Evolutionary conservation across 2,888 invertebrate genomes (phyloP), one percentile per base, ranked within the genome.

Genomic region (Tetragonula carbonaria): DNA sequence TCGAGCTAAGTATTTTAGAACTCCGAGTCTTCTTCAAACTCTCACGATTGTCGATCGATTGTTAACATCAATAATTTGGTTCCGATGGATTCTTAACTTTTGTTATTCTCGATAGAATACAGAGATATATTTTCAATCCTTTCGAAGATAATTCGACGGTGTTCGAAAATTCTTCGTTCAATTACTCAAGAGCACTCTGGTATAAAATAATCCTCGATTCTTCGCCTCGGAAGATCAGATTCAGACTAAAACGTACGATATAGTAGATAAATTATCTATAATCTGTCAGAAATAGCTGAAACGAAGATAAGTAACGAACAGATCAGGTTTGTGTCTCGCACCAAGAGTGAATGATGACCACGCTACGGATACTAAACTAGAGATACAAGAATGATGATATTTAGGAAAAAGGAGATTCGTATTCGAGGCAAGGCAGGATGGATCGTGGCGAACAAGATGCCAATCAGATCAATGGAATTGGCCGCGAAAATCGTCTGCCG

Each of bases 401-500:
- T 33, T 13, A 45, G n/a, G 16, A 16, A n/a, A 21, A 38, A 16
- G n/a, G 38, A n/a, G 55, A 67, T 66, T 66, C 16, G 14, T 28
- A 0, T 45, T 13, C 18, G 13, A 14, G 38, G n/a, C 11, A 14
- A 59, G 18, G 21, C 45, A 45, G 45, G 23, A 38, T 28, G 23
- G 45, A 45, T 18, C 18, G n/a, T 50, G 2, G 21, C 28, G 2
- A 13, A 0, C 13, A 5, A 28, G 62, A 28, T 63, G 2, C 16
- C n/a, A n/a, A 28, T 28, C 28, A 53, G 23, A 70, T 70, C 51
- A 51, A 38, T 23, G 70, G 53, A 78, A 65, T 78, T 59, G 66
- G 28, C 50, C 66, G 81, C 57, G 80, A 81, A 81, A 76, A 83
- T 76, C 67, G 53, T 59, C 51, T 68, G 83, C 66, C 82, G 82